Evolutionary conservation across 2,888 invertebrate genomes (phyloP), one percentile per base, ranked within the genome.

Genomic region (Scelioninae gen. 1): DNA sequence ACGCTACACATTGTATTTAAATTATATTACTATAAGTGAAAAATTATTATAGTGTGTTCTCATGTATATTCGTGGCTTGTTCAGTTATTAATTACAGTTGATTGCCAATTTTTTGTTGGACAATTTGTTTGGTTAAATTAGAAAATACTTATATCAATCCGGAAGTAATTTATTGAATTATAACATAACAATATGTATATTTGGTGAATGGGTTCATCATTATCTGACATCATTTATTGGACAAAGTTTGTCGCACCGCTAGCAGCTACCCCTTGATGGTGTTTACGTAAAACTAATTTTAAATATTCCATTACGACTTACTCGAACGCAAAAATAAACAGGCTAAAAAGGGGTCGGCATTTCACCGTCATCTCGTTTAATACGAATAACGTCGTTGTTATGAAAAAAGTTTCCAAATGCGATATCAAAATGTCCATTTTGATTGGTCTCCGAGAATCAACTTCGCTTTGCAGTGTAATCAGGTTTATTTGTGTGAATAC

Each of bases 291-390:
- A 74, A 56, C 47, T 63, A 63, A 45, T 65, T 75, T 75, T 58
- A 75, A 58, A 75, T 75, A 75, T 75, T 78, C 78, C 65, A 78
- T 78, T 65, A 65, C 65, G 71, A 71, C 49, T 63, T 23, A n/a
- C 65, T 71, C 65, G 65, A 78, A 69, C 69, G 56, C 40, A 43
- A 71, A 65, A 71, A 71, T 65, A 71, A 71, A 56, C 47, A 49
- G 32, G 29, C 16, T 51, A 71, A 53, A 49, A 63, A 71, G n/a
- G 43, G 8, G 34, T 15, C n/a, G 13, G 5, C 32, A 31, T 66
- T 66, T 51, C 23, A 16, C 6, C 53, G 53, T 60, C 60, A 65
- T 34, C 53, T 68, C 60, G 53, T 76, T 68, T 68, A 68, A 68
- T 53, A 32, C 45, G 53, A 76, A 76, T 76, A 76, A 76, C 34